A percentile compares a stretch with the other conserved stretches of the same genome.
Conservation (phyloP, 2,113 vertebrate genomes). For the Dasyornis broadbenti region DNA sequence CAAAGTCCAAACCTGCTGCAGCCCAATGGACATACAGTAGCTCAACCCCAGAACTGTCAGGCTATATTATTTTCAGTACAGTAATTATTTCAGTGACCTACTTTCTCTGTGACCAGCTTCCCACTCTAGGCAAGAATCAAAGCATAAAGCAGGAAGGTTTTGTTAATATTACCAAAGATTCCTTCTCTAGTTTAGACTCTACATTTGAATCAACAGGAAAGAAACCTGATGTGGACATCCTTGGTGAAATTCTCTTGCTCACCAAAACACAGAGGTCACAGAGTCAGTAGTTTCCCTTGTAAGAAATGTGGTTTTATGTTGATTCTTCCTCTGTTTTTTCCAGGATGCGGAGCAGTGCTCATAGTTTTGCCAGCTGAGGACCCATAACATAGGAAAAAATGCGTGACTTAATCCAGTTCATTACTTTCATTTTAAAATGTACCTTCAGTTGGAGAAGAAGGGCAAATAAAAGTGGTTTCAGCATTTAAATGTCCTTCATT, state of each 20-base stretch:
- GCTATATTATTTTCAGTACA: conserved; percentile 70
- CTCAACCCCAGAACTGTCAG: conserved; percentile 66
- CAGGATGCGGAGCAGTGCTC: neutral
- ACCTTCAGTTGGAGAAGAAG: neutral
- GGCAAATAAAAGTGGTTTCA: neutral
- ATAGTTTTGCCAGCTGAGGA: neutral
- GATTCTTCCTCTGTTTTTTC: neutral
- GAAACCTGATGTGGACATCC: neutral
- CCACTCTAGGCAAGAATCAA: conserved; percentile 56
- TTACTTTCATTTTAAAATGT: neutral
- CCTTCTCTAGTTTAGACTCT: neutral
- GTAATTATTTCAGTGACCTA: conserved; percentile 74
- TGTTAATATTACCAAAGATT: conserved; percentile 28
- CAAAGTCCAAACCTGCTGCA: conserved; percentile 1
- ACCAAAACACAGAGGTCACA: neutral
- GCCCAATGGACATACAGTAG: conserved; percentile 46
- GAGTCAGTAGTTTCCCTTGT: neutral
- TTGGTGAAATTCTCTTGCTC: neutral
- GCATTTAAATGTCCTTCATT: neutral
- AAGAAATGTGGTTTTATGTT: neutral
- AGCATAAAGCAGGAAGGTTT: conserved; percentile 25
- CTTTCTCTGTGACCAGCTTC: conserved; percentile 60
- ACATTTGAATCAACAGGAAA: conserved; percentile 4
- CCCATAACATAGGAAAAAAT: neutral
- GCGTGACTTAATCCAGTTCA: neutral